Conservation (phyloP, 2,113 vertebrate genomes). For the Erythrocercus mccallii region DNA sequence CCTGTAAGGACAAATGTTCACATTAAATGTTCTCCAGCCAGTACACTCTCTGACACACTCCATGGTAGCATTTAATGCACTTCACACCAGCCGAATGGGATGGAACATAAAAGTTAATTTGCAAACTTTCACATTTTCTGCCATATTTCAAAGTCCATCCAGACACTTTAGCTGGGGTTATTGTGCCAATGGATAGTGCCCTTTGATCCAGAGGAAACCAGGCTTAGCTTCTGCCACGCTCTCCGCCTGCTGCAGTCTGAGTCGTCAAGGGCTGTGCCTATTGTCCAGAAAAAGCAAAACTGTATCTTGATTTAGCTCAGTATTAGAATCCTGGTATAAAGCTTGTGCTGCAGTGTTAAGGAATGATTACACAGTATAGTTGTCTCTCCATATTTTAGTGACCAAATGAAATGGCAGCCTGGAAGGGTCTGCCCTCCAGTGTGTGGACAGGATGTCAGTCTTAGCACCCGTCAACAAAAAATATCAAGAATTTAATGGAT, state of each 20-base stretch:
- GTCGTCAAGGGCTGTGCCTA: neutral
- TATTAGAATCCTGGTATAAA: neutral
- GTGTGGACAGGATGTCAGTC: neutral
- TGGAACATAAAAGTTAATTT: constrained; percentile 62
- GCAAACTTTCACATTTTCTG: constrained; percentile 53
- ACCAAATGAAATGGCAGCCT: neutral
- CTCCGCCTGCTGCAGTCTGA: neutral
- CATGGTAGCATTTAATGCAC: neutral
- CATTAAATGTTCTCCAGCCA: neutral
- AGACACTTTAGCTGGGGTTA: constrained; percentile 40
- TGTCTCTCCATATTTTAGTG: neutral
- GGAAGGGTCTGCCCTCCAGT: neutral
- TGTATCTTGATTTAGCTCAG: neutral
- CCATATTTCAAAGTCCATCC: constrained; percentile 64
- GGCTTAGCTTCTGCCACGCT: neutral
- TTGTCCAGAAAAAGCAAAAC: neutral
- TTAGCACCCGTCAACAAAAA: neutral
- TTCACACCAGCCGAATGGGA: neutral
- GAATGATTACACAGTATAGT: neutral
- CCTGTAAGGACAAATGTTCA: neutral
- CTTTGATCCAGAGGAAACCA: constrained; percentile 35
- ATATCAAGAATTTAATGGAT: neutral
- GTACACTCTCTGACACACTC: neutral
- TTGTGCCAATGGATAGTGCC: constrained; percentile 40
- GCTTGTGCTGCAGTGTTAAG: neutral